Evolutionary conservation across 2,888 invertebrate species (phyloP), one percentile per base, ranked within the genome.

Genomic region (Noctua comes): DNA sequence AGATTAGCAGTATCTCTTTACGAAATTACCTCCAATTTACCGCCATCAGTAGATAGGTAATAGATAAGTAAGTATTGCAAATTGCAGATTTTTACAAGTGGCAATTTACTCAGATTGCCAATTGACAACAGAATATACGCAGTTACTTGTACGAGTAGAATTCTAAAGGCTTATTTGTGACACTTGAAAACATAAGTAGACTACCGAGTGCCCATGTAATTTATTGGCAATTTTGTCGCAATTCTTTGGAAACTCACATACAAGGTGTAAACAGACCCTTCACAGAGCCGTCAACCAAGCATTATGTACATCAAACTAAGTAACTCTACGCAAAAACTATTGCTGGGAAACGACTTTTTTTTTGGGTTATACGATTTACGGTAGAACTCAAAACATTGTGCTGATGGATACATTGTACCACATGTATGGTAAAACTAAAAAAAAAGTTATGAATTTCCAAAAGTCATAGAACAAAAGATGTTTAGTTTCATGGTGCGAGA

Each of bases 21-120:
- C 66, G 36, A 77, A 77, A 82, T 77, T 36, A 77, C 43, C 36
- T 51, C 40, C 24, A 70, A 27, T 66, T 82, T 80, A 7, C 76
- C 18, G 31, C 36, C 59, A 27, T 59, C 62, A 40, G 27, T 70
- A 46, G 65, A 16, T 66, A 66, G 65, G n/a, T 66, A 66, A 66
- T 16, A n/a, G 43, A 40, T 21, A 51, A n/a, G n/a, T 57, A 65
- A 43, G 27, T 69, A 46, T 59, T 80, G 18, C 68, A 80, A 77
- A 72, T 64, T 36, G 68, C 31, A 24, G 18, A 65, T 78, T 82
- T 81, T 72, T 1, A 8, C 24, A 68, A 16, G 1, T 10, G 21
- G 4, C 57, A 54, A 54, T 59, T 82, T 71, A 62, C 59, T 48
- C 68, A 1, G 16, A 64, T 40, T 81, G 16, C 11, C 16, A 48